phyloP scores from a whole-genome alignment of 1,140 invertebrate genomes.

The Lasaia peninsularis region DNA sequence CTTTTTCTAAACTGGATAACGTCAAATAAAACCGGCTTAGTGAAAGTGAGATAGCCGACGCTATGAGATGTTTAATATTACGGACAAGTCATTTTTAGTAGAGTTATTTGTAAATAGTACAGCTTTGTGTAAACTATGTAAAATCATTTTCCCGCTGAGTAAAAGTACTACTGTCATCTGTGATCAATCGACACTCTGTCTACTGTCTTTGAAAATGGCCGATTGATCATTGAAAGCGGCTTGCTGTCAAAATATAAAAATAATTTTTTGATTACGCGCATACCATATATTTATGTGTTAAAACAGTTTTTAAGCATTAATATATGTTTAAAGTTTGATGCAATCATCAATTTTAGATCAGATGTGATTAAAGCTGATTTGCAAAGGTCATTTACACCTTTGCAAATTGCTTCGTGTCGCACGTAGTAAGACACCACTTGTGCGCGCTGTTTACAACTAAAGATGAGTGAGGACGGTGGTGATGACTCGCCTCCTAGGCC shows the following conservation, averaged over 20 bases:
- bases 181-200: slow-evolving; percentile 16
- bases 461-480: slow-evolving; percentile 63
- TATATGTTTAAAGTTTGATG: slow-evolving; percentile 47
- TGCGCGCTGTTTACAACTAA: slow-evolving; percentile 43
- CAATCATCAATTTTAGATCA: slow-evolving; percentile 36
- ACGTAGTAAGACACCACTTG: slow-evolving; percentile 39
- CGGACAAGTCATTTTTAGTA: too few species aligned
- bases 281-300: slow-evolving; percentile 41
- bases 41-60: too few species aligned
- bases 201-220: slow-evolving; percentile 57
- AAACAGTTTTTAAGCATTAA: slow-evolving; percentile 35
- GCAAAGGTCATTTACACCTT: slow-evolving; percentile 71
- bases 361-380: slow-evolving; percentile 37
- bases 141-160: too few species aligned
- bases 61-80: too few species aligned
- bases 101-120: too few species aligned
- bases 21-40: too few species aligned
- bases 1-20: too few species aligned
- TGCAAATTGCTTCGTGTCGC: slow-evolving; percentile 68
- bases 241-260: slow-evolving; percentile 75
- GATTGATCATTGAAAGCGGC: slow-evolving; percentile 67
- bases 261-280: slow-evolving; percentile 53
- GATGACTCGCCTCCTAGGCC: slow-evolving; percentile 52
- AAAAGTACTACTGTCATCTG: slow-evolving; percentile 1
- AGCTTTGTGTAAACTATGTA: too few species aligned